phyloP scores from a whole-genome alignment of 2,888 invertebrate species.

The Standfussiana lucernea region DNA sequence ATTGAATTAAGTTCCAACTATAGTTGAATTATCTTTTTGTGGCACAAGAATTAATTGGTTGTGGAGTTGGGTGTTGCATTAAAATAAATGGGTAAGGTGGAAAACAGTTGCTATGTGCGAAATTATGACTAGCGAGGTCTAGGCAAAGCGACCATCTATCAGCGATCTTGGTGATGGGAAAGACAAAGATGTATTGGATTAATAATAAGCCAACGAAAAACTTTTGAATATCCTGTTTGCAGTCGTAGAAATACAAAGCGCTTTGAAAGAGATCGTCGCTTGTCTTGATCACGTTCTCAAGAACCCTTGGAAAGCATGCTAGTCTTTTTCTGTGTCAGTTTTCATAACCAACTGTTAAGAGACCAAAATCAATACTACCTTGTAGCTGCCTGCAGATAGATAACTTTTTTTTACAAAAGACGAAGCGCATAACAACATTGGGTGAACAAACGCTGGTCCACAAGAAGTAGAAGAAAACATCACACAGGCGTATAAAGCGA shows the following conservation, averaged over 20 bases:
- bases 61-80: conserved; percentile 32
- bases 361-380: neutral
- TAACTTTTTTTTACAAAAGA: neutral
- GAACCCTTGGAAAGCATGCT: neutral
- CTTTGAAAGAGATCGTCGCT: neutral
- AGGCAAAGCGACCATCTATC: neutral
- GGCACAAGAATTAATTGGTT: conserved; percentile 50
- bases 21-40: conserved; percentile 68
- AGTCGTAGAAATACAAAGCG: neutral
- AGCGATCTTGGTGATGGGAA: neutral
- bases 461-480: neutral
- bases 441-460: neutral
- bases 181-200: no score
- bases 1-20: conserved; percentile 73
- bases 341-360: neutral
- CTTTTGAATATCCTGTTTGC: neutral
- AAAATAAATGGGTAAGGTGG: conserved; percentile 15
- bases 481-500: neutral
- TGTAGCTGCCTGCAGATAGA: no score
- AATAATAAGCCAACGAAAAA: neutral
- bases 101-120: neutral
- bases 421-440: no score
- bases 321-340: neutral
- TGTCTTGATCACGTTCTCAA: neutral
- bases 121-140: neutral